Conservation (phyloP, 1,140 invertebrate species). For the Ceratina calcarata region DNA sequence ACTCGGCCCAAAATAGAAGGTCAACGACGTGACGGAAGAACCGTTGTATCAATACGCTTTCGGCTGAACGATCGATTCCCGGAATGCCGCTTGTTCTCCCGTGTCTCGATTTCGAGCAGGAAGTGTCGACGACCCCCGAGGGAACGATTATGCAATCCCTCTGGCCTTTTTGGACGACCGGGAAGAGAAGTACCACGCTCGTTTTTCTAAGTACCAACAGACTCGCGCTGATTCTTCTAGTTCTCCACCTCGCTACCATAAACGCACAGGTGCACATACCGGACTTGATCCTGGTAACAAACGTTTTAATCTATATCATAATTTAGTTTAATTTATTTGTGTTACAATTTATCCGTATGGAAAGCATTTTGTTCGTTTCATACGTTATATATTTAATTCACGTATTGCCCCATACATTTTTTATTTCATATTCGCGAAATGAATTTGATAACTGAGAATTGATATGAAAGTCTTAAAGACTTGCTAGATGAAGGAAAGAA, state of each 20-base stretch:
- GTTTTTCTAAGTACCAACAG: slow-evolving; percentile 27
- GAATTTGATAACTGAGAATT: too few species aligned
- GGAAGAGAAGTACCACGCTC: slow-evolving; percentile 16
- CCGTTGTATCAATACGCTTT: slow-evolving; percentile 48
- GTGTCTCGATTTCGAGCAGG: slow-evolving; percentile 1
- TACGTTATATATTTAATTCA: too few species aligned
- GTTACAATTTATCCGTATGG: too few species aligned
- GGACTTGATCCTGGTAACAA: too few species aligned
- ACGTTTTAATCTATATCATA: too few species aligned
- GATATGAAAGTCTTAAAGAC: too few species aligned
- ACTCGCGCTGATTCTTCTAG: neutral
- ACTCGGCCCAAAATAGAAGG: slow-evolving; percentile 15
- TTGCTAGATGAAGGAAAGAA: slow-evolving; percentile 27
- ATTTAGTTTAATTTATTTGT: too few species aligned
- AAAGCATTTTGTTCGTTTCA: too few species aligned
- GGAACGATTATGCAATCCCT: slow-evolving; percentile 27
- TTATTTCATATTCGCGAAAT: too few species aligned
- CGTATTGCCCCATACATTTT: too few species aligned
- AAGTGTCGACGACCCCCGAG: slow-evolving; percentile 29
- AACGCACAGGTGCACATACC: too few species aligned
- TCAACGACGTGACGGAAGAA: slow-evolving; percentile 41
- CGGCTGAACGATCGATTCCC: slow-evolving; percentile 33
- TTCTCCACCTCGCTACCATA: too few species aligned
- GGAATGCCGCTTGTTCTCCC: slow-evolving; percentile 27
- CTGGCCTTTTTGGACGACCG: neutral